Percentiles rank a stretch among this genome's conserved stretches.
Evolutionary conservation across 2,797 vertebrate species (phyloP).

Genomic region (Notamacropus eugenii): DNA sequence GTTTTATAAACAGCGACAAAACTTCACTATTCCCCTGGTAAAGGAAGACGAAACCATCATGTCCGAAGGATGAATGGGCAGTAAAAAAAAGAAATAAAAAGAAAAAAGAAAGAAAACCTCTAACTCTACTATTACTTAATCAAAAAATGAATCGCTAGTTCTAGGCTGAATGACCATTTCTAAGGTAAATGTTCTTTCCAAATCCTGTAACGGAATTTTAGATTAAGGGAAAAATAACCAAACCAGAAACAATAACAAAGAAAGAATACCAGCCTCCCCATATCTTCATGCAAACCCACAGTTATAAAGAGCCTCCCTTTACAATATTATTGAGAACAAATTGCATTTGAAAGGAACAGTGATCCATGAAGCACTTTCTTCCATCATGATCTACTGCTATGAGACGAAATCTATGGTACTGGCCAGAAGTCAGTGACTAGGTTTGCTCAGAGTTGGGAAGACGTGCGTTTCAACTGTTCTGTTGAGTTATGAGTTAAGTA

Average conservation of each 20-base stretch:
- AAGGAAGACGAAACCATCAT: background rate
- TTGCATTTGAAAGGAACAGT: background rate
- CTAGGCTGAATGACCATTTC: background rate
- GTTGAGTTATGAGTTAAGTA: background rate
- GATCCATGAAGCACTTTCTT: background rate
- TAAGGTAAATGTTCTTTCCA: background rate
- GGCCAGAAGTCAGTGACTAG: background rate
- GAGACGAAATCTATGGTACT: background rate
- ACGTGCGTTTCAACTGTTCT: background rate
- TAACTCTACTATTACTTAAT: background rate
- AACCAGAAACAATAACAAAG: background rate
- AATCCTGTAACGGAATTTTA: background rate
- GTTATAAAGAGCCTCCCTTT: background rate
- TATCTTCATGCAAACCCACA: background rate
- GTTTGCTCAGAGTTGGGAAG: background rate
- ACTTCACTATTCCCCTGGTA: background rate
- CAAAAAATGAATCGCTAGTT: background rate
- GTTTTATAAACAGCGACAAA: background rate
- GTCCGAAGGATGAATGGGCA: background rate
- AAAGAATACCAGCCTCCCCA: background rate
- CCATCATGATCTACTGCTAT: background rate
- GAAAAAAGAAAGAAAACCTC: background rate
- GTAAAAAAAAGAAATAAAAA: background rate
- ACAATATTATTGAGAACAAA: background rate
- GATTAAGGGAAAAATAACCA: background rate